phyloP scores from a whole-genome alignment of 2,797 vertebrate species.

The Phrynocephalus guinanensis region DNA sequence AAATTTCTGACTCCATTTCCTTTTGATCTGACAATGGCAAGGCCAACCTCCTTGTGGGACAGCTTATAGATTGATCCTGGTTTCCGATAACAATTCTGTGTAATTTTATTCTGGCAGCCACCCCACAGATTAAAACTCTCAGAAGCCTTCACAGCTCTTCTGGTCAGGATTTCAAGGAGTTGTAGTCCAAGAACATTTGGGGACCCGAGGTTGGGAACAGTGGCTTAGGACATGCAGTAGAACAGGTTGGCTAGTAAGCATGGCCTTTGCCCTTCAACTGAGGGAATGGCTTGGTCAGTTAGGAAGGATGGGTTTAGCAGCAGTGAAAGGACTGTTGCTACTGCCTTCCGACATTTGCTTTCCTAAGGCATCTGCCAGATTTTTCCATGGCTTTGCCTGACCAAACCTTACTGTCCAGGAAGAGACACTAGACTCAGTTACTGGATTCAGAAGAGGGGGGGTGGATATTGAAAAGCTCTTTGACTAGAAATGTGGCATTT shows the following conservation, averaged over 20 bases:
- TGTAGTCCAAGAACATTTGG: no score
- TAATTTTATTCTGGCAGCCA: no score
- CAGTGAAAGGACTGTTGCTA: neutral
- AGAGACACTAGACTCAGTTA: neutral
- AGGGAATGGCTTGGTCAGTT: neutral
- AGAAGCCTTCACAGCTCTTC: no score
- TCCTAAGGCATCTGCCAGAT: neutral
- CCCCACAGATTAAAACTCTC: no score
- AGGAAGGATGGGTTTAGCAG: neutral
- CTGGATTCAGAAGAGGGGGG: neutral
- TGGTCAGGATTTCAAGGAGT: no score
- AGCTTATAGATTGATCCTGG: no score
- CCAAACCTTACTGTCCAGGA: neutral
- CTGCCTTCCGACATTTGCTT: neutral
- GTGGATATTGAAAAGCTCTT: neutral
- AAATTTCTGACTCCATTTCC: no score
- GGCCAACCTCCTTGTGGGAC: no score
- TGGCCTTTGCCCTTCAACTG: neutral
- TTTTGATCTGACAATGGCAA: no score
- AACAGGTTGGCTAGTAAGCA: neutral
- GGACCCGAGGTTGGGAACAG: no score
- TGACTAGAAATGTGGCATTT: neutral
- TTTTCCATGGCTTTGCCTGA: neutral
- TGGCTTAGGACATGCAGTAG: no score
- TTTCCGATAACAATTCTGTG: no score